Base-by-base conservation (phyloP, 2,113 vertebrate species). In the Copsychus sechellarum region DNA sequence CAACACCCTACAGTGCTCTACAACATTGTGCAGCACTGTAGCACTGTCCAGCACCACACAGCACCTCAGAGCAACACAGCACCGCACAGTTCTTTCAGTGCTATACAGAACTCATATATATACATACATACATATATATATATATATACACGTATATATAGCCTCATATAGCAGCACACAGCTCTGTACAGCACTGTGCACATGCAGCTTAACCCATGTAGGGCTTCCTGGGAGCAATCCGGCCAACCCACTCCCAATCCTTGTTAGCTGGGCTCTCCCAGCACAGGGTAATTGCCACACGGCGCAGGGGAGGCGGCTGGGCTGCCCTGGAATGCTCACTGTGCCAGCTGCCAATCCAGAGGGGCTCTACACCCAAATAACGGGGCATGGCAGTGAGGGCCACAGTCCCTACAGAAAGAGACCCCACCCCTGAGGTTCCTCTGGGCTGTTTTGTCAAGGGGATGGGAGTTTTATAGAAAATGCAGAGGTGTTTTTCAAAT, bases 141-240 rank as follows among this genome's bases (percentile, higher is more conserved):
- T 48, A 10, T 0, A 17, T 16, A 51, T 28, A 28, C 10, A 51
- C 16, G 8, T 0, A 3, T 53, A 53, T 53, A 12, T 0, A 5
- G 40, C 51, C 53, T 6, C 24, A 2, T 0, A 4, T 0, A 48
- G 78, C 84, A 66, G 21, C 14, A 2, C 5, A 15, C 11, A 31
- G 40, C 61, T 34, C 26, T 43, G 13, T 1, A 14, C 26, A 50
- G 58, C 54, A 36, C 56, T 0, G 0, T 8, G 28, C 60, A 12
- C 0, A 2, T 11, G 48, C 29, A 47, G 66, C 6, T 67, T 25
- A 69, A 72, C 71, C 71, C 71, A 14, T 0, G 0, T 5, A 0
- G 76, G 10, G 15, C 21, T 76, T 14, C 34, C 83, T 3, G 19
- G 24, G 47, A 58, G 20, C 0, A 0, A 43, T 51, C 12, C 0